A percentile compares a stretch with the other conserved stretches of the same genome.
Conservation (phyloP, 1,140 invertebrate genomes). For the Leptinotarsa lineolata region DNA sequence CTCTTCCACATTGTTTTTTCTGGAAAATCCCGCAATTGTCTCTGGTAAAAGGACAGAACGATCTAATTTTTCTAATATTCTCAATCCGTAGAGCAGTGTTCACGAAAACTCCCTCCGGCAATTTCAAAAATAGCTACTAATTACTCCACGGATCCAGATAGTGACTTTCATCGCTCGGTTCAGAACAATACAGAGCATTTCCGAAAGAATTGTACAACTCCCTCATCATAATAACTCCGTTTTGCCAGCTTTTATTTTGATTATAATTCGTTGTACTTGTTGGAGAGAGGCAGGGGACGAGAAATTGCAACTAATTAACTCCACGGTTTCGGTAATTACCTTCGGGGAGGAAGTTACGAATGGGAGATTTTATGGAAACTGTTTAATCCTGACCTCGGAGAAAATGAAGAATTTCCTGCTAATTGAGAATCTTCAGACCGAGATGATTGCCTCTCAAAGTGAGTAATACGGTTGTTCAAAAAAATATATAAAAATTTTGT, state of each 20-base stretch:
- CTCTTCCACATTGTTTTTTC: no score
- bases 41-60: no score
- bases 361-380: background rate
- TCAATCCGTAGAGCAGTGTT: no score
- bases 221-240: background rate
- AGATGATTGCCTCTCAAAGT: background rate
- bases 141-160: no score
- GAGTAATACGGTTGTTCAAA: no score
- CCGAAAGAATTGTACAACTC: background rate
- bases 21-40: no score
- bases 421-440: background rate
- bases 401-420: background rate
- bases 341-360: background rate
- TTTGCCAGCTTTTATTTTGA: background rate
- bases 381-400: slow-evolving; percentile 1
- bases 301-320: slow-evolving; percentile 8
- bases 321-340: background rate
- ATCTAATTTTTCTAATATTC: no score
- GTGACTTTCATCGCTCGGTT: background rate
- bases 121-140: no score
- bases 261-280: background rate
- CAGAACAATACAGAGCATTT: background rate
- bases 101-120: no score
- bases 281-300: background rate
- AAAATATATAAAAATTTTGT: no score